A percentile compares a stretch with the other conserved stretches of the same genome.
Conservation (phyloP, 2,113 vertebrate species). For the Okapia johnstoni region DNA sequence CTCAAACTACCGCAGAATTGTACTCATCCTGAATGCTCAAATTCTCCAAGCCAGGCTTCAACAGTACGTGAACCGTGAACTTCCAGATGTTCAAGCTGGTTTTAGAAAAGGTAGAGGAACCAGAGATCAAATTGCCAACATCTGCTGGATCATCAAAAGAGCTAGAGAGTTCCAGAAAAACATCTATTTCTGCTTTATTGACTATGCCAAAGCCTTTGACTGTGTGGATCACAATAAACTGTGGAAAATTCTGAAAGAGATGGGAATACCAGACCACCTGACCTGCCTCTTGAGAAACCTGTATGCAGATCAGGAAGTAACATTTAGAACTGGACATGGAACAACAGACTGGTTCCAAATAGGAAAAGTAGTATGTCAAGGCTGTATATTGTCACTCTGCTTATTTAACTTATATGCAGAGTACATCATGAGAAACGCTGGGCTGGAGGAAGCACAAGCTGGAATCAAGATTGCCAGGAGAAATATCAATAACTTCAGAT, state of each 20-base stretch:
- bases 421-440: background rate
- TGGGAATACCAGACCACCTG: background rate
- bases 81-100: background rate
- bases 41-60: background rate
- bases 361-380: background rate
- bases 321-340: background rate
- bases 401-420: background rate
- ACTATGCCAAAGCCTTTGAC: background rate
- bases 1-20: accelerated
- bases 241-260: background rate
- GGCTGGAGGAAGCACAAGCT: background rate
- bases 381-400: background rate
- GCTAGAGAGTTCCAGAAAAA: background rate
- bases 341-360: background rate
- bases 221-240: background rate
- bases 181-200: background rate
- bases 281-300: background rate
- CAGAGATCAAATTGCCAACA: background rate
- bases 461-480: accelerated
- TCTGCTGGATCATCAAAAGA: accelerated
- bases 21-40: background rate
- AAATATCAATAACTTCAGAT: background rate
- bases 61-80: accelerated
- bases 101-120: background rate
- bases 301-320: background rate